These are phyloP conservation scores for Lithosia quadra DNA, from an alignment of 2,888 invertebrate species.

Conservation along the genomic window DNA sequence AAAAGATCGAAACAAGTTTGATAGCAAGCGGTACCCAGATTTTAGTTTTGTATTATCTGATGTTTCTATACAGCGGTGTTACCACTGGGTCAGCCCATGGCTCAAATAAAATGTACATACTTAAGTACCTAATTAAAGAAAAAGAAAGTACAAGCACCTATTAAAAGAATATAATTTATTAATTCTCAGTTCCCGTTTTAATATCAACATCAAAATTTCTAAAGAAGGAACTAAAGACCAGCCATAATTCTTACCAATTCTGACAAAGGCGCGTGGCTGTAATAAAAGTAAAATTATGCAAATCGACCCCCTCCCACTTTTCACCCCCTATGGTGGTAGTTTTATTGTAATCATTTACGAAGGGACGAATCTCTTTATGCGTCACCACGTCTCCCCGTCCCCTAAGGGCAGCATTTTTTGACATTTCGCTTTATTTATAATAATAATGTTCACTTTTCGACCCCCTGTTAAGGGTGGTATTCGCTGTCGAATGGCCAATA, in stretches of 20 bases:
- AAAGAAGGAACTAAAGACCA: conserved; percentile 27
- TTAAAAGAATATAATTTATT: background rate
- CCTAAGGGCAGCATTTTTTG: conserved; percentile 60
- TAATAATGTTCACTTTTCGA: conserved; percentile 51
- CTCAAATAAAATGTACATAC: background rate
- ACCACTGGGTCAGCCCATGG: background rate
- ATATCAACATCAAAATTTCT: conserved; percentile 12
- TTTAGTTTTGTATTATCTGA: background rate
- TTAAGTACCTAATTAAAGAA: background rate
- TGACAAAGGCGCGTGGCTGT: conserved; percentile 46
- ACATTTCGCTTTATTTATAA: conserved; percentile 62
- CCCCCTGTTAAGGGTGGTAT: conserved; percentile 24
- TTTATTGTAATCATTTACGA: conserved; percentile 53
- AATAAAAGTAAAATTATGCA: conserved; percentile 55
- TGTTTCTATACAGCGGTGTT: background rate
- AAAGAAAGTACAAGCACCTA: background rate
- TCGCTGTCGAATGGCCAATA: conserved; percentile 14
- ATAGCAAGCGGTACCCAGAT: too few relatives aligned
- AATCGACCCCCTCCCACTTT: conserved; percentile 30
- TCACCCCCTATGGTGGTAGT: conserved; percentile 44
- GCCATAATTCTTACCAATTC: conserved; percentile 35
- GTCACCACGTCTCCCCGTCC: conserved; percentile 56
- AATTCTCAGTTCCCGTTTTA: background rate
- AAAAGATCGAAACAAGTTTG: too few relatives aligned
- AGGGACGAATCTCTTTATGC: conserved; percentile 63